Base-by-base conservation (phyloP, 2,797 vertebrate genomes). In the Enteromius argenteus region DNA sequence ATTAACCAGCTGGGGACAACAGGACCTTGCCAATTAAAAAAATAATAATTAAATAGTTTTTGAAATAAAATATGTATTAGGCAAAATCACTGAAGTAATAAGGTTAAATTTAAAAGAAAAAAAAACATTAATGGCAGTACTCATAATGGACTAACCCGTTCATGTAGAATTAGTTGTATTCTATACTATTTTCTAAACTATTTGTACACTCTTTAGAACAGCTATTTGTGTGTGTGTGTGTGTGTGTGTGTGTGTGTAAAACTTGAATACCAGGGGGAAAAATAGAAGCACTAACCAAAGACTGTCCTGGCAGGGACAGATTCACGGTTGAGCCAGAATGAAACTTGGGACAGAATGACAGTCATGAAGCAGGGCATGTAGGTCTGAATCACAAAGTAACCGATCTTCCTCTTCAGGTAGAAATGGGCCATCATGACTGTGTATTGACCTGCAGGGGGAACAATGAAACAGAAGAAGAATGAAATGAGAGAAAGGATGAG, bases 321-420 rank as follows among this genome's bases (percentile, higher is more conserved):
- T 90, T 99, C 98, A 76, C 98, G 93, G 93, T 99, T 99, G 80
- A 99, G 95, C 98, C 98, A 99, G 88, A 99, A 99, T 0, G 98
- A 99, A 86, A 99, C 98, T 91, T 99, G 98, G 0, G 98, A 99
- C 90, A 99, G 93, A 88, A 99, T 98, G 78, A 99, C 98, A 0
- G 98, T 99, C 98, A 99, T 99, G 90, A 99, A 98, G 93, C 98
- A 99, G 17, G 98, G 98, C 92, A 99, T 98, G 92, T 99, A 99
- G 0, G 98, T 99, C 92, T 99, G 98, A 91, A 99, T 99, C 90
- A 99, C 97, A 44, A 99, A 99, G 94, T 99, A 99, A 17, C 98
- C 98, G 0, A 99, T 99, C 94, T 99, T 99, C 91, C 98, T 97
- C 94, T 99, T 99, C 93, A 99, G 94, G 90, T 98, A 97, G 91